phyloP scores from a whole-genome alignment of 92 coral and sea anemone genomes.

The Paramuricea clavata region DNA sequence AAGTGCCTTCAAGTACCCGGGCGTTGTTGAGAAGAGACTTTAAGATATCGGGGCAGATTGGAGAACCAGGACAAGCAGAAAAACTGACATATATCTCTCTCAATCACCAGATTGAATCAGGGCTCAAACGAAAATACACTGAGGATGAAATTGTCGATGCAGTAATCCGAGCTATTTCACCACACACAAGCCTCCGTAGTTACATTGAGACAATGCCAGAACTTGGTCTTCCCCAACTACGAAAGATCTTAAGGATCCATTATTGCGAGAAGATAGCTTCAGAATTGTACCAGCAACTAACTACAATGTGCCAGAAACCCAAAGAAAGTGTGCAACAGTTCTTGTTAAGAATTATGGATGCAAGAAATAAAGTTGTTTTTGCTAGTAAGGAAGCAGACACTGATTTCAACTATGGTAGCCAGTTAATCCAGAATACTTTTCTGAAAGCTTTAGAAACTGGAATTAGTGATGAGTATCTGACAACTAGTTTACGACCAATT shows the following conservation, averaged over 20 bases:
- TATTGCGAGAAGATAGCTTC: conserved; percentile 52
- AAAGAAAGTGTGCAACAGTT: conserved; percentile 65
- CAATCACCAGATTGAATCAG: conserved; percentile 54
- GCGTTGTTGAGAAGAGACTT: conserved; percentile 23
- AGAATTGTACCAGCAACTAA: conserved; percentile 49
- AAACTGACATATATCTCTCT: conserved; percentile 43
- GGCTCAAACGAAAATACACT: conserved; percentile 47
- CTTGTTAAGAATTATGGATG: conserved; percentile 57
- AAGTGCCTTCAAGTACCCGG: conserved; percentile 8
- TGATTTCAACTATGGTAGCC: conserved; percentile 68
- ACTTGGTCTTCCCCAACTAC: conserved; percentile 41
- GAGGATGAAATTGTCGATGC: conserved; percentile 64
- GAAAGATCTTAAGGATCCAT: conserved; percentile 46
- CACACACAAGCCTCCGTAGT: conserved; percentile 36
- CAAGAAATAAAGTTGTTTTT: conserved; percentile 67
- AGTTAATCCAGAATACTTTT: conserved; percentile 68
- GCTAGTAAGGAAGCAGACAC: conserved; percentile 79
- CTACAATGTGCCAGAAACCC: conserved; percentile 58
- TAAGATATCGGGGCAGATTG: conserved; percentile 53
- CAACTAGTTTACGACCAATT: conserved; percentile 54
- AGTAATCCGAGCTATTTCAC: conserved; percentile 54
- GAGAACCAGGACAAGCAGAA: conserved; percentile 63
- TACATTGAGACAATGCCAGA: conserved; percentile 26
- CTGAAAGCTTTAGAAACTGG: conserved; percentile 71
- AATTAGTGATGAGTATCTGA: conserved; percentile 55